Conservation (phyloP, 1,140 invertebrate genomes). For the Bombus huntii region DNA sequence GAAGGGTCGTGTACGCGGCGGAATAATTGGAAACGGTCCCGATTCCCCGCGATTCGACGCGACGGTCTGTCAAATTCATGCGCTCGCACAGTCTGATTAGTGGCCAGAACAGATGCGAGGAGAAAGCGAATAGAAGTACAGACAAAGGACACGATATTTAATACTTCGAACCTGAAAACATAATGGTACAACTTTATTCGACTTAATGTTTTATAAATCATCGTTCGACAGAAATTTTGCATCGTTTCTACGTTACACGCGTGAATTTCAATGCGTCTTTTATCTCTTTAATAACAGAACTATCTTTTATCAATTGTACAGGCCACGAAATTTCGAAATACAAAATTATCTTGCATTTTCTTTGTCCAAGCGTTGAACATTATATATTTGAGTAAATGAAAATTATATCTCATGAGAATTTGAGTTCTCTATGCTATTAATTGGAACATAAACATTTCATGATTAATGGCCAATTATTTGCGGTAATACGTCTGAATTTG, state of each 20-base stretch:
- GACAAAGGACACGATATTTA: not conserved
- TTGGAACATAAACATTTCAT: not conserved
- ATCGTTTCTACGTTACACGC: no score
- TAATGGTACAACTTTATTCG: not conserved
- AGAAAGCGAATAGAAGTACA: not conserved
- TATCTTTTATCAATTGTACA: rapidly evolving
- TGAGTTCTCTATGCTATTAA: not conserved
- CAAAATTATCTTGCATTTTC: not conserved
- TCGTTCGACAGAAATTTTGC: not conserved
- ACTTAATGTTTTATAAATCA: not conserved
- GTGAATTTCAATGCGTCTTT: not conserved
- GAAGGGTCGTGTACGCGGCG: not conserved
- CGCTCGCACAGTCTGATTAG: not conserved
- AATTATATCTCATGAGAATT: not conserved
- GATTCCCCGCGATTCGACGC: not conserved
- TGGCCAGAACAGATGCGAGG: not conserved
- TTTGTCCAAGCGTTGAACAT: not conserved
- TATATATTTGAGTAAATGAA: not conserved
- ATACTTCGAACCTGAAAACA: not conserved
- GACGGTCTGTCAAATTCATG: slow-evolving; percentile 4
- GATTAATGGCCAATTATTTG: not conserved
- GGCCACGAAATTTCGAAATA: not conserved
- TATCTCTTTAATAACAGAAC: not conserved
- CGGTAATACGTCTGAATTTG: no score
- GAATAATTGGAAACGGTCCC: slow-evolving; percentile 28